Evolutionary conservation across 2,888 invertebrate genomes (phyloP), one percentile per base, ranked within the genome.

Genomic region (Ennomos quercinarius): DNA sequence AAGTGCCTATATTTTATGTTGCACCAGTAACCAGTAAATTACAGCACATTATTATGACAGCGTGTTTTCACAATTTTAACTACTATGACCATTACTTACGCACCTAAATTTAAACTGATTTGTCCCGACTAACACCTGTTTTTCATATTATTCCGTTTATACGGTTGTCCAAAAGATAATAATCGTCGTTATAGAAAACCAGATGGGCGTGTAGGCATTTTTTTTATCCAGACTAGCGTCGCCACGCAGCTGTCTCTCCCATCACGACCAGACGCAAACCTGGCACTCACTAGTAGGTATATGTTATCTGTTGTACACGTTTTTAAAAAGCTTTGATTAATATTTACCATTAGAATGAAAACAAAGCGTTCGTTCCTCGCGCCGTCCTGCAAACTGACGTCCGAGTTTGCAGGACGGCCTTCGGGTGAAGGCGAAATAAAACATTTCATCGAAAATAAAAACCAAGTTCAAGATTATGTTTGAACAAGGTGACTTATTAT

Each of bases 231-330:
- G 69, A 61, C 57, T 9, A 81, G 83, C 81, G 83, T 78, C 73
- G 71, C 65, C 63, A 46, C 73, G 64, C 86, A 83, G 80, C 85
- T 84, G 86, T 75, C 74, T 63, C 65, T 64, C 58, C 57, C 70
- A 71, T 77, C 76, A 63, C 66, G 50, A 35, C 34, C 17, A 57
- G 69, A 67, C 72, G 61, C 63, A 62, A 63, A 73, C 72, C 74
- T 71, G 77, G 79, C 76, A 42, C 49, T 44, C 44, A 17, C 46
- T 49, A 55, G 27, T 27, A 27, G 27, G 27, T 27, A 27, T 6
- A n/a, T n/a, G n/a, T n/a, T n/a, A n/a, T n/a, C n/a, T n/a, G 27
- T 55, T 60, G 50, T 46, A 54, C 47, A 68, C 63, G 63, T 57
- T 66, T 71, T 74, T 73, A 73, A 72, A 76, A 78, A 67, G 66